phyloP scores from a whole-genome alignment of 2,797 vertebrate species.

The Muscicapa comitata region DNA sequence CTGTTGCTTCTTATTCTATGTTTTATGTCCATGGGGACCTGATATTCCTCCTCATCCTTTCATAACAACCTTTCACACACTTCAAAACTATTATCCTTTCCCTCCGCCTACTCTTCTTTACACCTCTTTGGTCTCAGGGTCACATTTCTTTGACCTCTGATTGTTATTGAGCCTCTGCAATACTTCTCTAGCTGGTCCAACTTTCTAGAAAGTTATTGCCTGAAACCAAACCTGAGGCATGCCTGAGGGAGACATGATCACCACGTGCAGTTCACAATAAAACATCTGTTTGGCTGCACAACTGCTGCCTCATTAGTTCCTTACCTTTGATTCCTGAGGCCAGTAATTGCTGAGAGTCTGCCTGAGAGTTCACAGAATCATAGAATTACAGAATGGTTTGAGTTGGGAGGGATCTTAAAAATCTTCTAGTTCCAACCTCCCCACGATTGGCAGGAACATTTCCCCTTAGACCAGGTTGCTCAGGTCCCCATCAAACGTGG shows the following conservation, averaged over 20 bases:
- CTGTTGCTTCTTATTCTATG: background rate
- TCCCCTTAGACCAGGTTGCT: background rate
- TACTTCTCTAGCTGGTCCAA: background rate
- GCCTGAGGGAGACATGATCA: background rate
- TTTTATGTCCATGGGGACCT: background rate
- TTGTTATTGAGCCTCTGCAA: background rate
- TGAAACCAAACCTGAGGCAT: background rate
- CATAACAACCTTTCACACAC: background rate
- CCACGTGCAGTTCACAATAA: background rate
- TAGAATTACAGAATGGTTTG: background rate
- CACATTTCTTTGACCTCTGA: background rate
- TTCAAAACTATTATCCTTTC: background rate
- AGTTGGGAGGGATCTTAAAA: background rate
- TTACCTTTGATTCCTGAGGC: fast-evolving
- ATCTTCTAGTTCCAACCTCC: background rate
- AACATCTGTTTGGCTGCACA: background rate
- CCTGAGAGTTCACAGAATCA: background rate
- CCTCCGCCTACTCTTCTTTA: background rate
- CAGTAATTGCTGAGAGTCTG: background rate
- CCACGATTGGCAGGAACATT: background rate
- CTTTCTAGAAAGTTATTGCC: background rate
- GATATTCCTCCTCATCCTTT: background rate
- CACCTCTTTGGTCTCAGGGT: background rate
- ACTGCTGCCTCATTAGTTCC: background rate
- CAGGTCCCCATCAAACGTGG: background rate